Base-by-base conservation (phyloP, 2,797 vertebrate genomes). In the Esox masquinongy region DNA sequence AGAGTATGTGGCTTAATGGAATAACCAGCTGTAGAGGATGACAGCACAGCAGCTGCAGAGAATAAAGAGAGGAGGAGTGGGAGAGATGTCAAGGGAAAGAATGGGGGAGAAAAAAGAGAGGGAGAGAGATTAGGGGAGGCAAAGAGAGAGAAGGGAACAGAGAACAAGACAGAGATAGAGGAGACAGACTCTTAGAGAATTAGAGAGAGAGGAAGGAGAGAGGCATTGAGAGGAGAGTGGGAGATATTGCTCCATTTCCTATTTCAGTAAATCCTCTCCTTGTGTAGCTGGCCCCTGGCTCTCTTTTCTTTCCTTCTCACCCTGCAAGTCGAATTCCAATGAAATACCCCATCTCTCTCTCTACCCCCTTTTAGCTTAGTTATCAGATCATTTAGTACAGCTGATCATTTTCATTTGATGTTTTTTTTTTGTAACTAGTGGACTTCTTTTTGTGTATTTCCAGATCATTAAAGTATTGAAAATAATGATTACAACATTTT, bases 201-300 rank as follows among this genome's bases (percentile, higher is more conserved):
- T 5, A 39, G 36, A 39, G 36, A 3, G 36, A 39, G 36, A 39
- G 36, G 36, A 39, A 3, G 36, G 36, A 39, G 2, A 39, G 36
- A 8, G 36, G 5, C 36, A 5, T 39, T 39, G 5, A 39, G 36
- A 39, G 4, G 36, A 39, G 4, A 39, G 4, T 39, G 36, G 36
- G 5, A 6, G 36, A 39, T 39, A 39, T 39, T 39, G 2, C 36
- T 39, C 36, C 19, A 77, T 77, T 88, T 84, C 86, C 86, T 85
- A 76, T 77, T 74, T 68, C 69, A 77, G 80, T 79, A 79, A 77
- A 83, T 78, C 24, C 47, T 68, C 70, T 59, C 77, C 85, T 85
- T 81, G 82, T 79, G 79, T 69, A 59, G 15, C 68, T 78, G 83
- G 80, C 85, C 75, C 83, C 80, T 76, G 74, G 76, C 66, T 19